Evolutionary conservation across 2,113 vertebrate species (phyloP), one percentile per base, ranked within the genome.

Genomic region (Peromyscus polionotus): DNA sequence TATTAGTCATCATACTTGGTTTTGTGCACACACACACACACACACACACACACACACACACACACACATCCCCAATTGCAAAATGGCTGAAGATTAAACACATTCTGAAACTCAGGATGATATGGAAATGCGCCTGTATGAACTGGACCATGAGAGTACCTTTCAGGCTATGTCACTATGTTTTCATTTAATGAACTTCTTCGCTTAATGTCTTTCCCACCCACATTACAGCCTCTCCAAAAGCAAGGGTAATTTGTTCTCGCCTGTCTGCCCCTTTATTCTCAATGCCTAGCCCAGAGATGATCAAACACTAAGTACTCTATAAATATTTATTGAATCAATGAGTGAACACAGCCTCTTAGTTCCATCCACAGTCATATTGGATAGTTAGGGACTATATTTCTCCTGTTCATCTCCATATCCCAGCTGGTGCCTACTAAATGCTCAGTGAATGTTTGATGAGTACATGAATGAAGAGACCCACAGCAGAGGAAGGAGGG

Each of bases 381-480:
- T 76, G 5, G 22, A 54, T 6, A 93, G 65, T 96, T 90, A 87
- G 4, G 3, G 79, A 17, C 72, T 39, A 48, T 28, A 84, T 61
- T 76, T 93, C 11, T 89, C 68, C 54, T 75, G 14, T 70, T 70
- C 76, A 54, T 90, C 42, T 93, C 48, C 65, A 28, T 51, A 61
- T 54, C 67, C 48, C 83, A 83, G 57, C 39, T 95, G 79, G 17
- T 84, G 33, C 28, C 77, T 12, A 72, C 28, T 88, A 81, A 67
- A 61, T 76, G 68, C 20, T 93, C 68, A 92, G n/a, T 87, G 92
- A 95, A 95, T 77, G 45, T 94, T 67, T 90, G 67, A 80, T 87
- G 90, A 88, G 54, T 61, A 84, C 72, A 33, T 72, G 16, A 96
- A 45, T 42, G 33, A 93, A 51, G 77, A 83, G 4, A 76, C 31